These are phyloP conservation scores for Vidua chalybeata DNA, from an alignment of 2,113 vertebrate species.

Conservation along the genomic window DNA sequence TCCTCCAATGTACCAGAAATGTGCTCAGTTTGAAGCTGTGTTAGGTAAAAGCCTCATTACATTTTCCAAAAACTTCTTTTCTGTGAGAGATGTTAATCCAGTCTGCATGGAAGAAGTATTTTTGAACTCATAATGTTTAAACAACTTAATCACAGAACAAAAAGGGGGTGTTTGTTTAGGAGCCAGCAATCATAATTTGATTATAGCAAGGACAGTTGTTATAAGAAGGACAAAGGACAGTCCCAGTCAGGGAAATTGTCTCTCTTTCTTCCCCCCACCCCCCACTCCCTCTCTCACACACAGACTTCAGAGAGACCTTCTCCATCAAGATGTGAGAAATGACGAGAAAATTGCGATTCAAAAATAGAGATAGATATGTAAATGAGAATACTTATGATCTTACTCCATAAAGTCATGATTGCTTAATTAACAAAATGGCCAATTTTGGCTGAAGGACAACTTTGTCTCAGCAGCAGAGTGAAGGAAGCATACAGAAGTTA, in stretches of 20 bases:
- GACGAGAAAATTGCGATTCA: not conserved
- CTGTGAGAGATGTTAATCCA: not conserved
- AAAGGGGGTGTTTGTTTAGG: not conserved
- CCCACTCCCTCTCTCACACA: not conserved
- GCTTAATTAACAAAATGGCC: conserved; percentile 20
- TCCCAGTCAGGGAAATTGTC: not conserved
- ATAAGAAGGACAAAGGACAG: not conserved
- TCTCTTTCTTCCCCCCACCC: not conserved
- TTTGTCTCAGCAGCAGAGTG: not conserved
- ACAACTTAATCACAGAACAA: not conserved
- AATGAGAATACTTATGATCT: not conserved
- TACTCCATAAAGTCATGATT: not conserved
- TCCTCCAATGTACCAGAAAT: not conserved
- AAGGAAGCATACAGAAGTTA: not conserved
- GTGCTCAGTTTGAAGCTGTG: not conserved
- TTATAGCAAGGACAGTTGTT: not conserved
- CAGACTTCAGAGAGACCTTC: not conserved
- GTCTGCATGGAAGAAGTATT: not conserved
- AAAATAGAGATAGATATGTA: conserved; percentile 12
- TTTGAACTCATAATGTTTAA: not conserved
- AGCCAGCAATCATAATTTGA: not conserved
- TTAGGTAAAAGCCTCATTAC: not conserved
- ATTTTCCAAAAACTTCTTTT: not conserved
- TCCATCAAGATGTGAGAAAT: not conserved
- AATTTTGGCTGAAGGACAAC: not conserved